These are phyloP conservation scores for Plutella xylostella DNA, from an alignment of 2,888 invertebrate genomes.

Conservation along the genomic window DNA sequence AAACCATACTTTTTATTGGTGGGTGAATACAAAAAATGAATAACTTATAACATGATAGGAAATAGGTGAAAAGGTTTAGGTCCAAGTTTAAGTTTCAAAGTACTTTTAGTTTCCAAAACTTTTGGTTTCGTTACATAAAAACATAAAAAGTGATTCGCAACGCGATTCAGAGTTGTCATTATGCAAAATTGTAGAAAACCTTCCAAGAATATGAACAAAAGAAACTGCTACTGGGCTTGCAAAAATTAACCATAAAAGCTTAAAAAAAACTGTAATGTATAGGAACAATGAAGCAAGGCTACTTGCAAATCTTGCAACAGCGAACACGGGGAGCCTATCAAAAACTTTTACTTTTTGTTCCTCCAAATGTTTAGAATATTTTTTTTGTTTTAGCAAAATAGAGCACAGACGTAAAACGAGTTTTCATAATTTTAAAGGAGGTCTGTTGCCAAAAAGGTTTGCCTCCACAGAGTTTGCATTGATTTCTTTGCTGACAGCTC, in stretches of 20 bases:
- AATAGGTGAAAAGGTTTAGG: too few species aligned
- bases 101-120: constrained; percentile 25
- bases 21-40: too few species aligned
- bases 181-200: constrained; percentile 33
- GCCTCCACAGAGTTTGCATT: constrained; percentile 14
- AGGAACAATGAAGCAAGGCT: constrained; percentile 4
- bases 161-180: constrained; percentile 34
- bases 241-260: constrained; percentile 7
- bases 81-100: too few species aligned
- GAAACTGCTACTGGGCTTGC: constrained; percentile 32
- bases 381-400: too few species aligned
- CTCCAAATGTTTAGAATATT: too few species aligned
- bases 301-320: background rate
- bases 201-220: constrained; percentile 36
- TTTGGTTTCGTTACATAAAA: constrained; percentile 28
- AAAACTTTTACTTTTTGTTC: constrained; percentile 12
- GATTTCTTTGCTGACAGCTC: constrained; percentile 51
- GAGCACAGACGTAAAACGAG: too few species aligned
- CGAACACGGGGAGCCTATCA: constrained; percentile 1
- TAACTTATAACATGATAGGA: too few species aligned
- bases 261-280: background rate
- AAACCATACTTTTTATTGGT: too few species aligned
- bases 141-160: constrained; percentile 17
- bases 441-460: background rate
- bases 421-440: background rate